Percentiles rank a stretch among this genome's conserved stretches.
Conservation (phyloP, 2,888 invertebrate genomes). For the Coecobrya sp. region DNA sequence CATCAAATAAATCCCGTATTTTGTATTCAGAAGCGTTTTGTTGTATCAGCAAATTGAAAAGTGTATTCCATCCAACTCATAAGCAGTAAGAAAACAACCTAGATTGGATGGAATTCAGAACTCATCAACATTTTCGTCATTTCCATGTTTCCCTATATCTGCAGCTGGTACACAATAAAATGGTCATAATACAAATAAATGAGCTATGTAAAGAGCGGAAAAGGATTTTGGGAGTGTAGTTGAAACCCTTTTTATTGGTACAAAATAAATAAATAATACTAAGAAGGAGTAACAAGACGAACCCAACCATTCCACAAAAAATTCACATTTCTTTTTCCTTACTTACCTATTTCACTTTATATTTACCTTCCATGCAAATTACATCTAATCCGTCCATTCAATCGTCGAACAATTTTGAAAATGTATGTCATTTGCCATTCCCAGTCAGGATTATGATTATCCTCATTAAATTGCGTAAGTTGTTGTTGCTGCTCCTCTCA, state of each 20-base stretch:
- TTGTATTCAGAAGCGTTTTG: slow-evolving; percentile 9
- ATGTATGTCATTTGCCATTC: slow-evolving; percentile 52
- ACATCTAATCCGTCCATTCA: background rate
- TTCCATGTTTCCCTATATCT: background rate
- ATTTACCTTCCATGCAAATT: slow-evolving; percentile 9
- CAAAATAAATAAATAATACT: too few species aligned
- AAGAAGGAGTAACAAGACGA: too few species aligned
- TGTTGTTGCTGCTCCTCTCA: background rate
- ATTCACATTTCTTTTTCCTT: background rate
- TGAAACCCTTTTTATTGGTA: background rate
- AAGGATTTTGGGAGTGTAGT: background rate
- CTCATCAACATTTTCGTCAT: background rate
- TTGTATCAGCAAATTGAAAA: background rate
- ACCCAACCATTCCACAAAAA: too few species aligned
- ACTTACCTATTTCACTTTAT: slow-evolving; percentile 1
- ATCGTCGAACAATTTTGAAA: slow-evolving; percentile 9
- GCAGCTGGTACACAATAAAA: background rate
- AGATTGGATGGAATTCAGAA: background rate
- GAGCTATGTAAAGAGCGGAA: background rate
- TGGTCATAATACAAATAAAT: background rate
- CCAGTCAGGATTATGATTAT: slow-evolving; percentile 41
- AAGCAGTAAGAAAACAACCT: slow-evolving; percentile 1
- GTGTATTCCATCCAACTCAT: background rate
- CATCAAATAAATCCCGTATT: slow-evolving; percentile 24
- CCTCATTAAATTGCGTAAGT: slow-evolving; percentile 65